These are phyloP conservation scores for Propithecus perrieri DNA, from an alignment of 2,797 vertebrate genomes.

Conservation along the genomic window DNA sequence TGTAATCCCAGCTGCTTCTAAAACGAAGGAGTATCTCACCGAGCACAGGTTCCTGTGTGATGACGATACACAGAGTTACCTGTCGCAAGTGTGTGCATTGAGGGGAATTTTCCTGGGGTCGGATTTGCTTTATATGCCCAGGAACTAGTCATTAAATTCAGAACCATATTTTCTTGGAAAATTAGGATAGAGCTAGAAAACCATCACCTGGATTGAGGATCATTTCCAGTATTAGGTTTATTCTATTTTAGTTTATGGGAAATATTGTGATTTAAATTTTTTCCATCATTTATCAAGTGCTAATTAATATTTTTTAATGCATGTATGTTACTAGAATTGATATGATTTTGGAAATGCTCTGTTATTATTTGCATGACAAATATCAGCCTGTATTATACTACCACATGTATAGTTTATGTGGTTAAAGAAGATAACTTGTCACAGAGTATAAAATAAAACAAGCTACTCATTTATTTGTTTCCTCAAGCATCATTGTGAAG, in stretches of 20 bases:
- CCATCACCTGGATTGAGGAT: neutral
- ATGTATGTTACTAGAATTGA: neutral
- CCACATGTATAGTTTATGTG: neutral
- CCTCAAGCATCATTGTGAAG: slow-evolving; percentile 7
- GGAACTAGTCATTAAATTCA: neutral
- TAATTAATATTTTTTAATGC: neutral
- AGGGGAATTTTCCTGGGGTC: neutral
- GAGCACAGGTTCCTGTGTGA: neutral
- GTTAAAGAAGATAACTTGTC: slow-evolving; percentile 15
- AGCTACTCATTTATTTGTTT: slow-evolving; percentile 34
- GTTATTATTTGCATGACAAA: slow-evolving; percentile 43
- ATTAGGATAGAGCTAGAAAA: neutral
- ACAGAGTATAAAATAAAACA: slow-evolving; percentile 21
- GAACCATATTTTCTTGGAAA: neutral
- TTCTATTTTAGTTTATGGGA: neutral
- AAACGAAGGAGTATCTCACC: neutral
- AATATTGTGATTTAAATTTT: slow-evolving; percentile 12
- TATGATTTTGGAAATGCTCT: neutral
- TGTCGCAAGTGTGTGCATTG: neutral
- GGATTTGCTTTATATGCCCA: neutral
- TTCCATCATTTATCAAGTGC: neutral
- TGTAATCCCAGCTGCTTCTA: neutral
- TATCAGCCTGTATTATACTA: neutral
- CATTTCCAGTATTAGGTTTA: neutral
- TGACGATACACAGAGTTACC: neutral